A percentile compares a stretch with the other conserved stretches of the same genome.
Conservation (phyloP, 2,113 vertebrate genomes). For the Toxotes chatareus region DNA sequence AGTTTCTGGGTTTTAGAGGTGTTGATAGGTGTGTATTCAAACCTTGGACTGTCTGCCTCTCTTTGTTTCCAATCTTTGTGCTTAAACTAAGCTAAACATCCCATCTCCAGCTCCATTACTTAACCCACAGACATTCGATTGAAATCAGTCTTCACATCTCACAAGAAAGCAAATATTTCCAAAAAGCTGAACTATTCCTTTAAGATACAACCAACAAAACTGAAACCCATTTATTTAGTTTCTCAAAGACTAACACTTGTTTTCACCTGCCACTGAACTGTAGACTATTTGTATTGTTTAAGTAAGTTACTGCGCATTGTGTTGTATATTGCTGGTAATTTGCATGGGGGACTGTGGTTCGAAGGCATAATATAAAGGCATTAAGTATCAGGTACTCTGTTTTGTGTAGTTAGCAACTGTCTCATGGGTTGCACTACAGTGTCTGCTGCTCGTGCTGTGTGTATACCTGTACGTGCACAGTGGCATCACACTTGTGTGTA, state of each 20-base stretch:
- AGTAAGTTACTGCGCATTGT: not conserved
- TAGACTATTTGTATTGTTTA: not conserved
- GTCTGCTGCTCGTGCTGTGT: constrained; percentile 27
- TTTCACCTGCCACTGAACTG: not conserved
- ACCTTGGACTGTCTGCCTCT: not conserved
- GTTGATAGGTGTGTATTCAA: not conserved
- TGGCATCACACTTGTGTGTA: constrained; percentile 9
- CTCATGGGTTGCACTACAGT: constrained; percentile 11
- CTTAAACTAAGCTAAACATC: not conserved
- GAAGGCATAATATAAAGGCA: not conserved
- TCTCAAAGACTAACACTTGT: no score
- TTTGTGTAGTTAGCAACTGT: not conserved
- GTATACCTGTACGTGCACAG: not conserved
- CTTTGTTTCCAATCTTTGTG: not conserved
- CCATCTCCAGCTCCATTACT: not conserved
- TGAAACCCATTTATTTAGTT: no score
- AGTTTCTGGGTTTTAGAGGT: not conserved
- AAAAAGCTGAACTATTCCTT: constrained; percentile 10
- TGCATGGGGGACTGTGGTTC: constrained; percentile 6
- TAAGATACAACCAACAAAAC: not conserved
- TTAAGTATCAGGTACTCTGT: not conserved
- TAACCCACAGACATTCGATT: not conserved
- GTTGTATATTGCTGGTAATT: not conserved
- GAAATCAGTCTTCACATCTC: not conserved
- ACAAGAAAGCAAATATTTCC: not conserved